Conservation (phyloP, 2,113 vertebrate genomes). For the Dicrurus megarhynchus region DNA sequence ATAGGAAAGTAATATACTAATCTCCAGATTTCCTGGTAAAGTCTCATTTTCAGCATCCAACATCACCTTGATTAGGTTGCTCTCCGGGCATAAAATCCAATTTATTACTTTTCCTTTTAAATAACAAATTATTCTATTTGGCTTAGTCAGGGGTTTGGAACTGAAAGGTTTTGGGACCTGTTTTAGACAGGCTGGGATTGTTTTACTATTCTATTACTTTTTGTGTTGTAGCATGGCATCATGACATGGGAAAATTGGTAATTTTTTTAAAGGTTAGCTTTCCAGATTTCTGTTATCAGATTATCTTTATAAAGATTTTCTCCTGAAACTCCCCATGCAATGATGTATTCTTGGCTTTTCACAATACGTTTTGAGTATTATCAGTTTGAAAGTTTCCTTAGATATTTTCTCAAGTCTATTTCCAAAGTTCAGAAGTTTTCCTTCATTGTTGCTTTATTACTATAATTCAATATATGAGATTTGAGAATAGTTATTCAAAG, state of each 20-base stretch:
- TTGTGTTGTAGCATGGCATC: background rate
- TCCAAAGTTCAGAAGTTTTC: background rate
- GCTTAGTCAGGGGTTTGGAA: background rate
- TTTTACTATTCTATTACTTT: background rate
- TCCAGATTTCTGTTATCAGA: background rate
- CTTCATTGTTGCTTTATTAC: background rate
- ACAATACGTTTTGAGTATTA: background rate
- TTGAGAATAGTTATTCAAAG: background rate
- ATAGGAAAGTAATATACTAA: constrained; percentile 6
- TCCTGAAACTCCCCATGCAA: background rate
- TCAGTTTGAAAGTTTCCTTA: background rate
- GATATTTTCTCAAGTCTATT: background rate
- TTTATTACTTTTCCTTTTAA: constrained; percentile 32
- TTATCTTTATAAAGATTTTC: background rate
- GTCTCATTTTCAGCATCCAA: background rate
- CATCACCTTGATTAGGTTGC: background rate
- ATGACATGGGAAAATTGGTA: background rate
- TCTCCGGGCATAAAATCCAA: background rate
- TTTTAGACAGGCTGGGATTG: background rate
- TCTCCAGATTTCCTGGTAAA: background rate
- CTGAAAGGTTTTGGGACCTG: background rate
- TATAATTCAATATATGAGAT: background rate
- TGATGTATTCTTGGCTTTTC: background rate
- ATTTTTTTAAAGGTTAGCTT: background rate
- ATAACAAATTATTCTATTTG: background rate